phyloP scores from a whole-genome alignment of 1,140 invertebrate genomes.

The Hestina assimilis region DNA sequence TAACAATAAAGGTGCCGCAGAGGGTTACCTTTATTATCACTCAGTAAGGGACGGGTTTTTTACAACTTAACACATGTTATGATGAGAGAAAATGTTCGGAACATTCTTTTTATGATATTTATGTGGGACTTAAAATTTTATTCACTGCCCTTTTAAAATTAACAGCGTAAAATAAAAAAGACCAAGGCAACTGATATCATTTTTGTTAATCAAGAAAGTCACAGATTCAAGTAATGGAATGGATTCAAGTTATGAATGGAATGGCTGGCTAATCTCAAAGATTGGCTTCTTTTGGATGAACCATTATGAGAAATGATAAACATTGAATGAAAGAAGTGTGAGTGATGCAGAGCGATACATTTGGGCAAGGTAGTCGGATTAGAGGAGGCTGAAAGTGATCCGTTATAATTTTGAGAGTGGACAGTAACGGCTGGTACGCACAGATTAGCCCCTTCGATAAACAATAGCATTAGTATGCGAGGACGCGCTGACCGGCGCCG shows the following conservation, averaged over 20 bases:
- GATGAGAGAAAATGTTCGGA: constrained; percentile 17
- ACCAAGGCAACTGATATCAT: too few species aligned
- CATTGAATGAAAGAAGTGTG: constrained; percentile 1
- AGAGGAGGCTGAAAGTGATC: constrained; percentile 69
- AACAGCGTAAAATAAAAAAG: too few species aligned
- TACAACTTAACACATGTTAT: constrained; percentile 66
- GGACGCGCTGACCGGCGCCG: constrained; percentile 71
- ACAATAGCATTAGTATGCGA: constrained; percentile 78
- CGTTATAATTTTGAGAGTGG: constrained; percentile 74
- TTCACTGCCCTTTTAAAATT: background rate
- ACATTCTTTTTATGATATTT: constrained; percentile 7
- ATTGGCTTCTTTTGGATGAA: too few species aligned
- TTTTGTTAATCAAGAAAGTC: too few species aligned
- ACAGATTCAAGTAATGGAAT: too few species aligned
- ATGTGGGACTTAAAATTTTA: background rate
- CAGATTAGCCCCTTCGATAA: constrained; percentile 77
- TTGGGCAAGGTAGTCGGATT: constrained; percentile 49
- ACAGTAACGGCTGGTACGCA: constrained; percentile 73
- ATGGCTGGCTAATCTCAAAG: too few species aligned
- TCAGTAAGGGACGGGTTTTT: constrained; percentile 58
- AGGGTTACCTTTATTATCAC: constrained; percentile 77
- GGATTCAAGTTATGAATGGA: too few species aligned
- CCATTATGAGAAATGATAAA: too few species aligned
- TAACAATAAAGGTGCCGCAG: constrained; percentile 74
- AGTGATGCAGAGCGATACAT: constrained; percentile 19